Base-by-base conservation (phyloP, 2,113 vertebrate genomes). In the Sisor rabdophorus region DNA sequence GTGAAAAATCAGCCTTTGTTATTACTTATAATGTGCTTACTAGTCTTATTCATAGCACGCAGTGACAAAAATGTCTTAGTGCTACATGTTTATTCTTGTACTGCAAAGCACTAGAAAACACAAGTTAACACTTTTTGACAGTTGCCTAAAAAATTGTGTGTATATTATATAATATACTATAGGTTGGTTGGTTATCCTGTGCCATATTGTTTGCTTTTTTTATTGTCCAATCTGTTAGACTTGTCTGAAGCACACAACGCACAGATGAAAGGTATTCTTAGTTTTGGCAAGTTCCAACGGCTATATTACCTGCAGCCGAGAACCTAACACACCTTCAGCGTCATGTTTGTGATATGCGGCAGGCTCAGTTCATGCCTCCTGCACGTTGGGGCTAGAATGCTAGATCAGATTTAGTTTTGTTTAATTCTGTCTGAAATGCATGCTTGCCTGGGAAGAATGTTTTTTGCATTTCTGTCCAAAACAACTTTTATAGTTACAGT, bases 181-280 rank as follows among this genome's bases (percentile, higher is more conserved):
- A n/a, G n/a, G n/a, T n/a, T n/a, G n/a, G n/a, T 13, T 58, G 53
- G 32, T 16, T 28, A 71, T 71, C 20, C 13, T 16, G 12, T 20
- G 44, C 32, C 30, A 72, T 44, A 52, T 44, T 12, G 44, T 55
- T 32, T 56, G 32, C 22, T 71, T 54, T 22, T 55, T 54, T 71
- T 40, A 68, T 48, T 69, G 47, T 28, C 24, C 17, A 28, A 68
- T 19, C 44, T 28, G 28, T 68, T 6, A 68, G 47, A 19, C 55
- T 19, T 11, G 55, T 59, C 36, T 19, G 20, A 58, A 59, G 47
- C 22, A 2, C 40, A 58, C 16, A 28, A 47, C 19, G n/a, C 75
- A 58, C 32, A 68, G 54, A 22, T 58, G 19, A 64, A 68, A 76
- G 36, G 63, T 58, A 76, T 76, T 50, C 36, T 26, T 53, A 47